These are phyloP conservation scores for Sceloporus undulatus DNA, from an alignment of 2,113 vertebrate genomes.

Conservation along the genomic window DNA sequence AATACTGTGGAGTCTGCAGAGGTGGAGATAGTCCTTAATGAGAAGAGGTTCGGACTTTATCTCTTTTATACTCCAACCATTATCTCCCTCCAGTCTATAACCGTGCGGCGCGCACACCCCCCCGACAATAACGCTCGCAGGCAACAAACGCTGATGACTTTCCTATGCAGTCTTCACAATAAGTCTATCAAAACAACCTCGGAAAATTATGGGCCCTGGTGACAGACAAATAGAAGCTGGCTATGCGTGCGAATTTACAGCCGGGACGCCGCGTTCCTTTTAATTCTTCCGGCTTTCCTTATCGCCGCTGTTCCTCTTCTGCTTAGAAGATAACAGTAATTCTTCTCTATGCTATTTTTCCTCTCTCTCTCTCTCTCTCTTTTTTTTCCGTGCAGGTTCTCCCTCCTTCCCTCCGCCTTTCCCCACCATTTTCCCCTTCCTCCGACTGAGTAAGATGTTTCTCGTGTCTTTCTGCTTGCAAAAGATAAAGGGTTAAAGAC, in stretches of 20 bases:
- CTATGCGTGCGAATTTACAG: constrained; percentile 91
- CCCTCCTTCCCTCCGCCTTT: constrained; percentile 66
- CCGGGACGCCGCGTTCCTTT: constrained; percentile 89
- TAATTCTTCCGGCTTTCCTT: constrained; percentile 94
- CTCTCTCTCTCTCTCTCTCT: neutral
- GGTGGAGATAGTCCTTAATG: constrained; percentile 99
- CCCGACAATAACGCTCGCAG: constrained; percentile 94
- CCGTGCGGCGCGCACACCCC: constrained; percentile 89
- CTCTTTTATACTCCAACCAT: constrained; percentile 95
- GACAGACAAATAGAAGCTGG: constrained; percentile 88
- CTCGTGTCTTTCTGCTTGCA: constrained; percentile 96
- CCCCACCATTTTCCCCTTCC: constrained; percentile 57
- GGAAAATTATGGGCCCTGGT: constrained; percentile 88
- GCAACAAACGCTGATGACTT: constrained; percentile 97
- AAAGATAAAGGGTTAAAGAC: constrained; percentile 99
- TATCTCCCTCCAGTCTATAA: constrained; percentile 98
- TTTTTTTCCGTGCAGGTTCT: neutral
- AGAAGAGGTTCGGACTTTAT: constrained; percentile 97
- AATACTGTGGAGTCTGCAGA: constrained; percentile 93
- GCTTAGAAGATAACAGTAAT: constrained; percentile 98
- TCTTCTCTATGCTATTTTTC: constrained; percentile 85
- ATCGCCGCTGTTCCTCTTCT: constrained; percentile 96
- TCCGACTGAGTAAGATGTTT: constrained; percentile 89
- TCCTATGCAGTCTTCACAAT: constrained; percentile 96
- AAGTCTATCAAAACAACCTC: constrained; percentile 94